Percentiles rank a stretch among this genome's conserved stretches.
These are phyloP conservation scores for Clarias platycephalus DNA, from an alignment of 2,797 vertebrate genomes.

Conservation along the genomic window DNA sequence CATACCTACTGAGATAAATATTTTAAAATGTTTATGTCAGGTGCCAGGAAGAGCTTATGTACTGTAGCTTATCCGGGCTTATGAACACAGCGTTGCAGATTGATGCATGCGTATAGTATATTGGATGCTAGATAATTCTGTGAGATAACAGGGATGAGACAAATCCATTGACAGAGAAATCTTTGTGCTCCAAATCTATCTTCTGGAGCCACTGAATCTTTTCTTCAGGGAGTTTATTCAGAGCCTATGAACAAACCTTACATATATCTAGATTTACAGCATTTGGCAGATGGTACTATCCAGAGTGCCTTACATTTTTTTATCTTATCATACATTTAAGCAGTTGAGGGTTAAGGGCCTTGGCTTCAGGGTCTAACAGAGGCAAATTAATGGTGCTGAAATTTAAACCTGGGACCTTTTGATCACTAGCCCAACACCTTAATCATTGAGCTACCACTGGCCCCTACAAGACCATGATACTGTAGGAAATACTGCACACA, in stretches of 20 bases:
- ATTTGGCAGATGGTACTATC: too few relatives aligned
- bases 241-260: not conserved
- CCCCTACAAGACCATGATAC: not conserved
- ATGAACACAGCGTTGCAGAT: not conserved
- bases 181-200: not conserved
- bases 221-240: not conserved
- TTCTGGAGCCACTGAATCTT: not conserved
- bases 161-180: not conserved
- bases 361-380: too few relatives aligned
- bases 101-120: not conserved
- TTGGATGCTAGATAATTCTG: not conserved
- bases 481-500: not conserved
- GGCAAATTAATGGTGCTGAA: too few relatives aligned
- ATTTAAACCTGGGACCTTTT: too few relatives aligned
- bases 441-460: too few relatives aligned
- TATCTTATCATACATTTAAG: too few relatives aligned
- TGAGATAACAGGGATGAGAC: not conserved
- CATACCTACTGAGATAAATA: not conserved
- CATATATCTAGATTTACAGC: too few relatives aligned
- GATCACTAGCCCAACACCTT: too few relatives aligned
- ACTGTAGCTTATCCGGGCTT: not conserved
- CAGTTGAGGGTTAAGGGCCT: too few relatives aligned
- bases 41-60: not conserved
- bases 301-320: too few relatives aligned
- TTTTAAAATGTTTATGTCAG: not conserved